Evolutionary conservation across 1,140 invertebrate genomes (phyloP).

Genomic region (Trichogramma pretiosum): DNA sequence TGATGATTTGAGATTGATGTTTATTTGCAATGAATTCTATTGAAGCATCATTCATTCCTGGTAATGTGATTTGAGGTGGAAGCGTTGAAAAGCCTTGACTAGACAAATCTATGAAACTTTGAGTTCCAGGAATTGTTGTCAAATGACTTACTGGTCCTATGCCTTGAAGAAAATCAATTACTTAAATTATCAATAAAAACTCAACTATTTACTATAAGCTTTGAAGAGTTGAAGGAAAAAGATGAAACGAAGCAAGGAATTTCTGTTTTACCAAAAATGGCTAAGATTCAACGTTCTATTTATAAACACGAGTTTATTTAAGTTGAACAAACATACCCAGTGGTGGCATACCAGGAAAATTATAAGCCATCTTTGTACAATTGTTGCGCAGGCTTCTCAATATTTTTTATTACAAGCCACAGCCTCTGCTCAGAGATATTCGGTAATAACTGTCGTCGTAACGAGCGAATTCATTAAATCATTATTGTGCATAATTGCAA

Average conservation of each 20-base stretch:
- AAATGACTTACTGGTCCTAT: constrained; percentile 43
- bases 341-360: constrained; percentile 42
- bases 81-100: constrained; percentile 42
- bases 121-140: constrained; percentile 36
- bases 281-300: background rate
- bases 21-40: constrained; percentile 61
- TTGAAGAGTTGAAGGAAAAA: background rate
- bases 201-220: background rate
- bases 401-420: too few species aligned
- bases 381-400: background rate
- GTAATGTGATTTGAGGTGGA: constrained; percentile 39
- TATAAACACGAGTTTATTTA: background rate
- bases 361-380: constrained; percentile 38
- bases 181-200: background rate
- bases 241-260: background rate
- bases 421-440: too few species aligned
- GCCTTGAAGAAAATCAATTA: constrained; percentile 21
- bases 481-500: too few species aligned
- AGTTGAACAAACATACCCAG: constrained; percentile 33
- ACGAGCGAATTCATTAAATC: too few species aligned
- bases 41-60: constrained; percentile 58
- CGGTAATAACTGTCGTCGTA: too few species aligned
- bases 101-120: constrained; percentile 44
- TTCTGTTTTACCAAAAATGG: background rate
- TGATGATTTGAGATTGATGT: constrained; percentile 51